Percentiles rank a stretch among this genome's conserved stretches.
Conservation (phyloP, 2,888 invertebrate species). For the Chromoteleia sp. region DNA sequence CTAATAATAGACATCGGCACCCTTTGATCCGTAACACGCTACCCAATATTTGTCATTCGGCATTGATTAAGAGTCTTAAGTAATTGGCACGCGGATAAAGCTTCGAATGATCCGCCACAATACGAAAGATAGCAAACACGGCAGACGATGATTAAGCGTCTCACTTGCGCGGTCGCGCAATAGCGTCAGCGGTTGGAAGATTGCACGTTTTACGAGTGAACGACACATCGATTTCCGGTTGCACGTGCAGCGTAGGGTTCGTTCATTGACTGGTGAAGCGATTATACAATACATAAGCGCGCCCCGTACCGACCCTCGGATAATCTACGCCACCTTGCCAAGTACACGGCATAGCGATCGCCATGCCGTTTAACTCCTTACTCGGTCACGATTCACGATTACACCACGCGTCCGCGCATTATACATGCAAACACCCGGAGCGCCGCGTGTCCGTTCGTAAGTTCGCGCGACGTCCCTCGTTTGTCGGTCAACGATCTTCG, state of each 20-base stretch:
- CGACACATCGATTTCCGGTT: conserved; percentile 69
- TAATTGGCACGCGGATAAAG: conserved; percentile 39
- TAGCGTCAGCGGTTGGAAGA: conserved; percentile 46
- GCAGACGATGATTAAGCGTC: conserved; percentile 51
- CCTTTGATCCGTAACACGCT: conserved; percentile 14
- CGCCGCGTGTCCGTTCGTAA: not conserved
- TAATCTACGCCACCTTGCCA: conserved; percentile 78
- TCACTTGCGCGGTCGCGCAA: conserved; percentile 15
- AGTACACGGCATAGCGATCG: conserved; percentile 71
- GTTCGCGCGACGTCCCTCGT: conserved; percentile 13
- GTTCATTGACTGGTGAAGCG: conserved; percentile 66
- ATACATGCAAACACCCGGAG: conserved; percentile 47
- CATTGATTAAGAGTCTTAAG: conserved; percentile 47
- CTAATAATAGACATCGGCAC: conserved; percentile 6
- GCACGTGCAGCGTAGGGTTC: conserved; percentile 62
- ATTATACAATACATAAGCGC: conserved; percentile 68
- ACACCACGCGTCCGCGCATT: conserved; percentile 61
- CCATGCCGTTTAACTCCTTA: conserved; percentile 68
- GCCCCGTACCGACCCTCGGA: conserved; percentile 69
- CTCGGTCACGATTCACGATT: conserved; percentile 78
- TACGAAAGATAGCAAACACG: conserved; percentile 54
- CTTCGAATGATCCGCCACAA: conserved; percentile 35
- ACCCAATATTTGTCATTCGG: conserved; percentile 31
- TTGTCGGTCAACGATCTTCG: conserved; percentile 58
- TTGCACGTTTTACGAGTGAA: conserved; percentile 67